A percentile compares a stretch with the other conserved stretches of the same genome.
phyloP scores from a whole-genome alignment of 1,140 invertebrate species.

The Diorhabda elongata region DNA sequence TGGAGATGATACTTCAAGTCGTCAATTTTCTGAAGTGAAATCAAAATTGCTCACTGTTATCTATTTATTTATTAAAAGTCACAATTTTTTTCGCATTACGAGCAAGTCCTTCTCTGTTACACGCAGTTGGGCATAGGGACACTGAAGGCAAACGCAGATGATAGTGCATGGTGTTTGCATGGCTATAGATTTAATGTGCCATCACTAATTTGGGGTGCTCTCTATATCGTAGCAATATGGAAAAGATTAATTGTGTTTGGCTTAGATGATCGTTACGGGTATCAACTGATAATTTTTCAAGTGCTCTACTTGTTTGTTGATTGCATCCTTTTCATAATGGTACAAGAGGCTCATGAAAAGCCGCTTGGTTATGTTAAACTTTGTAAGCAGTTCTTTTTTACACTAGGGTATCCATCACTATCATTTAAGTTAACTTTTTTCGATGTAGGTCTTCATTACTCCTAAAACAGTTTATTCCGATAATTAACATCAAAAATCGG shows the following conservation, averaged over 20 bases:
- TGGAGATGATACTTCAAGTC: too few relatives aligned
- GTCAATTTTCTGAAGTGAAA: too few relatives aligned
- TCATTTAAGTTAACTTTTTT: too few relatives aligned
- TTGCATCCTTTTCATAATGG: conserved; percentile 22
- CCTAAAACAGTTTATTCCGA: too few relatives aligned
- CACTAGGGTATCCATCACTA: too few relatives aligned
- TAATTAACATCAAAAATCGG: too few relatives aligned
- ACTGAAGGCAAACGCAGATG: conserved; percentile 37
- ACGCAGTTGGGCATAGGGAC: conserved; percentile 13
- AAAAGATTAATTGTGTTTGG: conserved; percentile 45
- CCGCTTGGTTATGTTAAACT: not conserved
- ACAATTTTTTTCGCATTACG: not conserved
- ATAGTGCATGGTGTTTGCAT: conserved; percentile 43
- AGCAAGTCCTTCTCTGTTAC: conserved; percentile 18
- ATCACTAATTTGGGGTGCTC: conserved; percentile 45
- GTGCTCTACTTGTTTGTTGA: conserved; percentile 24
- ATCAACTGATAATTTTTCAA: conserved; percentile 37
- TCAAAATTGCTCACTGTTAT: too few relatives aligned
- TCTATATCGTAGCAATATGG: conserved; percentile 36
- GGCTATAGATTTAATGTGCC: conserved; percentile 45
- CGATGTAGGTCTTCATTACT: too few relatives aligned
- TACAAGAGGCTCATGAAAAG: conserved; percentile 3
- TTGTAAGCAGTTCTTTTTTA: not conserved
- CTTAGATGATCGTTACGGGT: conserved; percentile 36
- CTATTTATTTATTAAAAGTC: not conserved